Percentiles rank a stretch among this genome's conserved stretches.
These are phyloP conservation scores for Ahaetulla prasina DNA, from an alignment of 2,113 vertebrate species.

Conservation along the genomic window DNA sequence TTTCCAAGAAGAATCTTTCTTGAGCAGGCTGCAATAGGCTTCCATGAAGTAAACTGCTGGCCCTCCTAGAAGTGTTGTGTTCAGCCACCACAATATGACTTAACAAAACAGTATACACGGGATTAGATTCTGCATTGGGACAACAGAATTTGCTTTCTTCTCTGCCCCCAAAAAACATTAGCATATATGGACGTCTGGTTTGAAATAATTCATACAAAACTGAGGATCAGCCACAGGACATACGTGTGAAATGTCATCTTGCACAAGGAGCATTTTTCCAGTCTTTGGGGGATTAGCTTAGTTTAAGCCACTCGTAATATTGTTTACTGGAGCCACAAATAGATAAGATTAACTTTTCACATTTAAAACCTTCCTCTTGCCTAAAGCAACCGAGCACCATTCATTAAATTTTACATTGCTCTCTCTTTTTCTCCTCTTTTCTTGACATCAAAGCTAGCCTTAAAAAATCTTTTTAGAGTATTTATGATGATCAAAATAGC, in stretches of 20 bases:
- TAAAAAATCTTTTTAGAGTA: not conserved
- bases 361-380: not conserved
- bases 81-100: not conserved
- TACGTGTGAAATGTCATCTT: not conserved
- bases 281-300: slow-evolving; percentile 42
- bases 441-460: not conserved
- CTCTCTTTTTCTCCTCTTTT: not conserved
- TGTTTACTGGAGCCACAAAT: slow-evolving; percentile 21
- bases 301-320: slow-evolving; percentile 48
- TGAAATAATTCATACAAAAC: slow-evolving; percentile 37
- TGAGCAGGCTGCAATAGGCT: not conserved
- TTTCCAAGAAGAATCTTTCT: not conserved
- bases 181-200: slow-evolving; percentile 1
- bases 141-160: not conserved
- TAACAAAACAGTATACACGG: not conserved
- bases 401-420: not conserved
- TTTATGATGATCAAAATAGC: not conserved
- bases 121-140: not conserved
- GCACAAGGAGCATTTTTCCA: slow-evolving; percentile 45
- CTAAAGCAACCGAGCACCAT: not conserved
- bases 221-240: not conserved
- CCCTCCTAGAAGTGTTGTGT: not conserved
- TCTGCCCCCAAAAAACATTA: not conserved
- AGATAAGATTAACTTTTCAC: slow-evolving; percentile 53
- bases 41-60: not conserved